phyloP scores from a whole-genome alignment of 2,888 invertebrate genomes.

The Coleophora flavipennella region DNA sequence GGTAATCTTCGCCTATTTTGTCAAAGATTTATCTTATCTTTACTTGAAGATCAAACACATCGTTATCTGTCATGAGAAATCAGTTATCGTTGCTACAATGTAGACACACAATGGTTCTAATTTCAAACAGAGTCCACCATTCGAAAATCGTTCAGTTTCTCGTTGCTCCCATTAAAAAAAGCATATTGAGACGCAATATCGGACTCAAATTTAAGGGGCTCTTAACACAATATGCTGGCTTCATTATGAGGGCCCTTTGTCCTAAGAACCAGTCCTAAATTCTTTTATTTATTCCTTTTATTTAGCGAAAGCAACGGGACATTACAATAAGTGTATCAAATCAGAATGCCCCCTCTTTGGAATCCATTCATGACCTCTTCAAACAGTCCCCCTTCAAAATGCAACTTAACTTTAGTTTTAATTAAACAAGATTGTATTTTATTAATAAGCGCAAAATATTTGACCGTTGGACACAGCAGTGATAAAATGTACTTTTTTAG shows the following conservation, averaged over 20 bases:
- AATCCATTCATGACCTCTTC: constrained; percentile 57
- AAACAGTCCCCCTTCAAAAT: constrained; percentile 29
- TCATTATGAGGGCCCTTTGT: constrained; percentile 71
- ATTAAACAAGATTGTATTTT: constrained; percentile 46
- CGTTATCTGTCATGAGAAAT: constrained; percentile 1
- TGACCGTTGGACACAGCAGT: constrained; percentile 5
- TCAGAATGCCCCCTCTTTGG: constrained; percentile 52
- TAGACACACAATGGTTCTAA: background rate
- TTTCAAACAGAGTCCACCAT: too few species aligned
- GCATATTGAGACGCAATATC: constrained; percentile 55
- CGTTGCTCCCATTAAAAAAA: constrained; percentile 49
- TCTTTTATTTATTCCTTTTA: constrained; percentile 49
- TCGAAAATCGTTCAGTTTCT: constrained; percentile 11
- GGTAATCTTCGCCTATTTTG: too few species aligned
- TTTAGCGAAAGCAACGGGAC: constrained; percentile 54
- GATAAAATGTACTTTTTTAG: background rate
- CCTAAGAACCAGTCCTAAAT: constrained; percentile 57
- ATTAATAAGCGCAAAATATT: background rate
- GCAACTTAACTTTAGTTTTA: constrained; percentile 54
- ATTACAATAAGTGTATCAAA: constrained; percentile 67
- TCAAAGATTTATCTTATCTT: too few species aligned
- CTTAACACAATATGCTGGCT: constrained; percentile 66
- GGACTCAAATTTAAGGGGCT: constrained; percentile 53
- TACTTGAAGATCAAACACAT: background rate
- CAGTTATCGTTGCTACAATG: constrained; percentile 4